Evolutionary conservation across 1,140 invertebrate genomes (phyloP).

Genomic region (Neodiprion lecontei): DNA sequence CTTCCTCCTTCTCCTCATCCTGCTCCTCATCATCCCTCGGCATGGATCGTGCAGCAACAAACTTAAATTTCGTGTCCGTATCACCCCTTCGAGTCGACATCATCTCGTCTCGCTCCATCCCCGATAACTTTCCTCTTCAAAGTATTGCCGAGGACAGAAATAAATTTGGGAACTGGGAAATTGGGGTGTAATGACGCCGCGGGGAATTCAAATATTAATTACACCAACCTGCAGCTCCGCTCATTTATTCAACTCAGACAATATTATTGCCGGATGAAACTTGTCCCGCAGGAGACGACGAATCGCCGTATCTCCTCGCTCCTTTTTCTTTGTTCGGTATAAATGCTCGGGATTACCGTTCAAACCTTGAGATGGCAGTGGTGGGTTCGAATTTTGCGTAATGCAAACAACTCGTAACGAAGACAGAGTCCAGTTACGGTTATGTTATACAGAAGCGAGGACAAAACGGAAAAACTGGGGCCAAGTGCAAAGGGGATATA

Average conservation of each 20-base stretch:
- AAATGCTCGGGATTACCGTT: not conserved
- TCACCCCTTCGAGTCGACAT: not conserved
- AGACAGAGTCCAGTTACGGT: too few species aligned
- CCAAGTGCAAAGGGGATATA: not conserved
- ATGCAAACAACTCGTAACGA: too few species aligned
- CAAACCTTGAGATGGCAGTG: too few species aligned
- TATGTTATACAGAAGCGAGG: not conserved
- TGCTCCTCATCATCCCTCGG: slow-evolving; percentile 33
- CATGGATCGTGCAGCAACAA: not conserved
- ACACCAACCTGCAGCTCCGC: not conserved
- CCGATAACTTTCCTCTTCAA: slow-evolving; percentile 11
- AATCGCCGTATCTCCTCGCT: not conserved
- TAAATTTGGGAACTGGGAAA: slow-evolving; percentile 2
- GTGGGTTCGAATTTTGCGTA: too few species aligned
- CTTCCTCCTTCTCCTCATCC: slow-evolving; percentile 23
- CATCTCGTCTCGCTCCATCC: slow-evolving; percentile 16
- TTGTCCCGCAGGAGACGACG: not conserved
- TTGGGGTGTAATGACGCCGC: slow-evolving; percentile 3
- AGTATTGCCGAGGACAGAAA: not conserved
- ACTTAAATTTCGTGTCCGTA: slow-evolving; percentile 3
- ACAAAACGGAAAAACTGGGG: not conserved
- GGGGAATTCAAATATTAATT: slow-evolving; percentile 8
- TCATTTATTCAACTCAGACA: slow-evolving; percentile 4
- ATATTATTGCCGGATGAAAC: not conserved
- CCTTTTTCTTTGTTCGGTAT: not conserved